These are phyloP conservation scores for Lasioglossum figueresi DNA, from an alignment of 2,888 invertebrate species.

Conservation along the genomic window DNA sequence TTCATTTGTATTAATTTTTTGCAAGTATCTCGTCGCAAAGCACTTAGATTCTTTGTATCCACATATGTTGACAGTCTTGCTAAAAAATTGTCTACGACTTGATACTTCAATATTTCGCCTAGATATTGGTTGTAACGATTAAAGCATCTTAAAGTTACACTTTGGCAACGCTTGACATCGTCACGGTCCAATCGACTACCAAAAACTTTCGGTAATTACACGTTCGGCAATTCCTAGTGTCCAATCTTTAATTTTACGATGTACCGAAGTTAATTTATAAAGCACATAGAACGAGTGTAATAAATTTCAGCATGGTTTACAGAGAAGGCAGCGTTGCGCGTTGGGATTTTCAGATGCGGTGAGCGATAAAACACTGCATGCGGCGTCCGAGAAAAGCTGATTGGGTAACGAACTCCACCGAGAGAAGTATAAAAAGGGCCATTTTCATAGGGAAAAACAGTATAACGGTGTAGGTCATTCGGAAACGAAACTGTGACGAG, in stretches of 20 bases:
- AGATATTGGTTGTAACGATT: not conserved
- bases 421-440: slow-evolving; percentile 14
- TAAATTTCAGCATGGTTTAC: not conserved
- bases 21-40: no score
- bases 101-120: not conserved
- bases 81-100: not conserved
- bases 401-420: slow-evolving; percentile 10
- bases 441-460: slow-evolving; percentile 4
- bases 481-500: not conserved
- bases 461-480: not conserved
- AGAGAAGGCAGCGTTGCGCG: not conserved
- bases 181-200: not conserved
- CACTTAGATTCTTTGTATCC: no score
- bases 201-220: not conserved
- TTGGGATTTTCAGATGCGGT: not conserved
- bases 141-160: not conserved
- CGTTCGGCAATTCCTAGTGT: not conserved
- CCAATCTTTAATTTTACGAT: not conserved
- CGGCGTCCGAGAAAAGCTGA: slow-evolving; percentile 12
- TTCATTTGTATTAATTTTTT: no score
- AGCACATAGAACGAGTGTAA: not conserved
- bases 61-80: not conserved
- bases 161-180: not conserved
- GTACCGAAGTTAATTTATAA: not conserved
- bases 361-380: slow-evolving; percentile 14